Percentiles rank a stretch among this genome's conserved stretches.
Evolutionary conservation across 2,888 invertebrate species (phyloP).

Genomic region (Bhutanitis thaidina): DNA sequence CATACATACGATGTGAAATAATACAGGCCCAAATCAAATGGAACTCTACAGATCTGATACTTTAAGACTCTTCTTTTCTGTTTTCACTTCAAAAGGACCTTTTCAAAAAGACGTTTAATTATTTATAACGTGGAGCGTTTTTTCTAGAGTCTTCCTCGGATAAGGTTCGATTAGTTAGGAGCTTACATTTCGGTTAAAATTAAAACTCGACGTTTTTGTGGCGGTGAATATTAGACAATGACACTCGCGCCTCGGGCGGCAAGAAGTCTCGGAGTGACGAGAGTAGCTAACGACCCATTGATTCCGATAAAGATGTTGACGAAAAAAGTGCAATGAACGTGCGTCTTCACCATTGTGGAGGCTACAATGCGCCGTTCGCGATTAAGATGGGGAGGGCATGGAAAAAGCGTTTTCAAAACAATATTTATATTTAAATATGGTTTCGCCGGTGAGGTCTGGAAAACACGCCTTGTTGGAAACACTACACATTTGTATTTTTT

Average conservation of each 20-base stretch:
- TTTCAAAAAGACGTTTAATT: neutral
- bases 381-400: slow-evolving; percentile 9
- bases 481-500: too few species aligned
- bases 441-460: too few species aligned
- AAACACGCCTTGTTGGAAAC: too few species aligned
- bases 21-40: neutral
- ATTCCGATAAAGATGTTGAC: slow-evolving; percentile 67
- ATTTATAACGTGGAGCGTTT: neutral
- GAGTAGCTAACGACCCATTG: slow-evolving; percentile 64
- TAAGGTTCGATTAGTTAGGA: slow-evolving; percentile 4
- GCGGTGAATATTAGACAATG: slow-evolving; percentile 23
- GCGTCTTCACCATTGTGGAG: slow-evolving; percentile 29
- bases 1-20: too few species aligned
- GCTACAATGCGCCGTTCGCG: slow-evolving; percentile 53
- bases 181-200: slow-evolving; percentile 17
- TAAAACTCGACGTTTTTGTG: slow-evolving; percentile 19
- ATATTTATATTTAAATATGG: too few species aligned
- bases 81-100: neutral
- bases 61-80: neutral
- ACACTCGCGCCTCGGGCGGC: slow-evolving; percentile 35
- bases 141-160: neutral
- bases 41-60: neutral
- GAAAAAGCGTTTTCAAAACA: too few species aligned
- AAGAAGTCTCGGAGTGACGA: slow-evolving; percentile 20
- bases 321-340: slow-evolving; percentile 49